Base-by-base conservation (phyloP, 2,113 vertebrate species). In the Oxyura jamaicensis region DNA sequence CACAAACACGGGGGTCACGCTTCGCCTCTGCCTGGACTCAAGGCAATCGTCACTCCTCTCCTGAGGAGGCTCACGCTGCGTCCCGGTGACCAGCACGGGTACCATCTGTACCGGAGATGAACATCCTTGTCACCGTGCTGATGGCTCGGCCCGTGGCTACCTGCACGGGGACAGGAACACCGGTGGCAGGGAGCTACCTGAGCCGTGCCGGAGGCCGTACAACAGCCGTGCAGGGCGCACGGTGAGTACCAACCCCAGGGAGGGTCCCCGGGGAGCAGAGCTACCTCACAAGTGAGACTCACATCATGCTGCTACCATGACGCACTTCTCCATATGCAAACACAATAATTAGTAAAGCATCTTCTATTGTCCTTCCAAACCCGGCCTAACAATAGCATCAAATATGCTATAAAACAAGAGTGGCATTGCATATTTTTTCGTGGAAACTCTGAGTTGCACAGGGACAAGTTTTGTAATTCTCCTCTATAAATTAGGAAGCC, bases 191-290 rank as follows among this genome's bases (percentile, higher is more conserved):
- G 73, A 60, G 50, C 56, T 29, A 50, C 42, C 23, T 13, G 62
- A 76, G 39, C 36, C 19, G 41, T 21, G 73, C 65, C 35, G 39
- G 36, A 29, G 50, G 50, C 74, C 1, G 1, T 41, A 21, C 42
- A 5, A 4, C 3, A 28, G 33, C 73, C 36, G 10, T 0, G 3
- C 1, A 1, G 75, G 76, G 50, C 1, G 0, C 63, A 15, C 1
- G 0, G 33, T 12, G 22, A 13, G 36, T n/a, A 16, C 42, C 33
- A 25, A 18, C 31, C 59, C 53, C 14, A 14, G 66, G 17, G 39
- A 88, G 33, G 7, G 53, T 85, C 73, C 46, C 53, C 42, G 60
- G 66, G 68, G 11, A 67, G 23, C 33, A 69, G 71, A 74, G 56
- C n/a, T 4, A 2, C 20, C 6, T 26, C 25, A 68, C 59, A 48